Evolutionary conservation across 2,797 vertebrate species (phyloP).

Genomic region (Scleropages formosus): DNA sequence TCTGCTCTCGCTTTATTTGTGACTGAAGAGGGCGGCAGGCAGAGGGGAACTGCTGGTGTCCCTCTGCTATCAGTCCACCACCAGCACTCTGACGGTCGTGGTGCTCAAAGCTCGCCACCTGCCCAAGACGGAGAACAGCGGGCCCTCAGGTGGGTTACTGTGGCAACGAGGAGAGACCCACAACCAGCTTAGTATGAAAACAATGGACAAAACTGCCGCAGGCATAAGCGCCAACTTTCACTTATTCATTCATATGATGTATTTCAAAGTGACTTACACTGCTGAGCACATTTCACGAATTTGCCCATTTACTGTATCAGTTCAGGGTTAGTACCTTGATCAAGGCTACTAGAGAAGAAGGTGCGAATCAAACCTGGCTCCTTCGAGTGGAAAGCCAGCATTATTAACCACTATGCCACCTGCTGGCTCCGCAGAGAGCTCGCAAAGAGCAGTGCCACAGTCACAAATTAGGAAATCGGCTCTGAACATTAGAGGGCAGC

Average conservation of each 20-base stretch:
- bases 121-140: slow-evolving; percentile 86
- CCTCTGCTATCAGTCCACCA: slow-evolving; percentile 95
- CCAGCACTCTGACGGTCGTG: slow-evolving; percentile 93
- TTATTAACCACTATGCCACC: no score
- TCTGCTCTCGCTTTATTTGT: slow-evolving; percentile 34
- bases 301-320: no score
- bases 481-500: no score
- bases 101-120: slow-evolving; percentile 97
- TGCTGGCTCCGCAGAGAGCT: no score
- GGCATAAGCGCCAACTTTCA: no score
- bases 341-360: no score
- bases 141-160: slow-evolving; percentile 81
- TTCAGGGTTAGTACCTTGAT: no score
- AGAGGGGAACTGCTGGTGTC: slow-evolving; percentile 91
- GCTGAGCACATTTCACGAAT: background rate
- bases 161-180: background rate
- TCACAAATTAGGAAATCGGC: no score
- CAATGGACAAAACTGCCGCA: background rate
- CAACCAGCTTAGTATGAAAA: background rate
- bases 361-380: no score
- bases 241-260: no score
- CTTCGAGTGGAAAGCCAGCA: no score
- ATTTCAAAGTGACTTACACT: background rate
- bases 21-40: slow-evolving; percentile 81
- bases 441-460: no score